Evolutionary conservation across 2,797 vertebrate species (phyloP).

Genomic region (Hozukius guyotensis): DNA sequence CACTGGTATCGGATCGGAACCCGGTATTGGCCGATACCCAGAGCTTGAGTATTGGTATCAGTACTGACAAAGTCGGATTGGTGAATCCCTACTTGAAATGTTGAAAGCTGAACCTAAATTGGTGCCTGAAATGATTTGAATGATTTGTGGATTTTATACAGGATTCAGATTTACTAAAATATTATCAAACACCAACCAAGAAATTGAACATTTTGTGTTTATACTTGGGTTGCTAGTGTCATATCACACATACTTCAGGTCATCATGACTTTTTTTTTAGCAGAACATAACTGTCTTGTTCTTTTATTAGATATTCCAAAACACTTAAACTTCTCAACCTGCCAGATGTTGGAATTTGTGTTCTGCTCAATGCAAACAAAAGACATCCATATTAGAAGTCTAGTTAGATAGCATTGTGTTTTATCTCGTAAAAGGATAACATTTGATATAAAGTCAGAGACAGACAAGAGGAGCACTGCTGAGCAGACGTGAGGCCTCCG

Average conservation of each 20-base stretch:
- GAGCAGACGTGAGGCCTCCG: conserved; percentile 48
- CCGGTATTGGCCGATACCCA: too few species aligned
- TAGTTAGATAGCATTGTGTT: background rate
- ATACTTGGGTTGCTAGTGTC: background rate
- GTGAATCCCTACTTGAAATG: background rate
- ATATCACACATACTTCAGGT: background rate
- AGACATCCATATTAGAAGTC: background rate
- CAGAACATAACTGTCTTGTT: background rate
- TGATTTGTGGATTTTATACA: background rate
- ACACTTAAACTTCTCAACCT: background rate
- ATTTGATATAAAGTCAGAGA: conserved; percentile 34
- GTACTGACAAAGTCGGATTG: too few species aligned
- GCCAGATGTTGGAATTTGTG: background rate
- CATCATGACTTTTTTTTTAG: background rate
- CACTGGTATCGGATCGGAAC: too few species aligned
- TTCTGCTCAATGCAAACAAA: background rate
- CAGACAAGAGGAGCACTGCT: conserved; percentile 32
- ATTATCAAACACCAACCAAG: background rate
- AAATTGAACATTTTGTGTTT: background rate
- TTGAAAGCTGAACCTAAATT: background rate
- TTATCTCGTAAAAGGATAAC: background rate
- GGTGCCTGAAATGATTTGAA: background rate
- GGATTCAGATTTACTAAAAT: background rate
- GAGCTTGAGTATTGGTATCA: too few species aligned
- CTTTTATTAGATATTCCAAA: background rate